Evolutionary conservation across 2,113 vertebrate species (phyloP).

Genomic region (Meriones unguiculatus): DNA sequence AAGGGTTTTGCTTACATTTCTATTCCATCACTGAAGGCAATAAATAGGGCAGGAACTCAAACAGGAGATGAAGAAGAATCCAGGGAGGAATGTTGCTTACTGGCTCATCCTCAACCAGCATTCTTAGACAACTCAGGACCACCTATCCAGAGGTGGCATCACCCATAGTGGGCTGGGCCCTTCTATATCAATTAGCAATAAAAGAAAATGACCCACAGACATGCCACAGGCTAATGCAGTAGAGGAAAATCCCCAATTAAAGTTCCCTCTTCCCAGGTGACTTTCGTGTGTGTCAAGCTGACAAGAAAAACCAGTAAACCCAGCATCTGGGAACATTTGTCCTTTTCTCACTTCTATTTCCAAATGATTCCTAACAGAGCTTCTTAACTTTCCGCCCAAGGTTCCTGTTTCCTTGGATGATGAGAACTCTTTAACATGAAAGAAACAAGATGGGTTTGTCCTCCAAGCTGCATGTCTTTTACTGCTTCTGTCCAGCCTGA

Average conservation of each 20-base stretch:
- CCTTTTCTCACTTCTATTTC: background rate
- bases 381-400: background rate
- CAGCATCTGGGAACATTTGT: background rate
- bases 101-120: background rate
- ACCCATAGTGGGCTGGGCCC: too few species aligned
- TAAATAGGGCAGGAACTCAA: background rate
- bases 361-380: background rate
- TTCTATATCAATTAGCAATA: background rate
- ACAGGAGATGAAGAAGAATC: background rate
- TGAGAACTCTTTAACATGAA: background rate
- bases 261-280: background rate
- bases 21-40: background rate
- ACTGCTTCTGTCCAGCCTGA: background rate
- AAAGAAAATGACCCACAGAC: background rate
- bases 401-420: background rate
- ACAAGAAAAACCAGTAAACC: background rate
- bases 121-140: background rate
- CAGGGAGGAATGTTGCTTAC: background rate
- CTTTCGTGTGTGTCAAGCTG: background rate
- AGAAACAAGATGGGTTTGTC: background rate
- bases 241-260: background rate
- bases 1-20: background rate
- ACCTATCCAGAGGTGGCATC: background rate
- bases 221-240: too few species aligned
- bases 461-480: background rate